These are phyloP conservation scores for Cryptus viduatorius DNA, from an alignment of 2,888 invertebrate species.

Conservation along the genomic window DNA sequence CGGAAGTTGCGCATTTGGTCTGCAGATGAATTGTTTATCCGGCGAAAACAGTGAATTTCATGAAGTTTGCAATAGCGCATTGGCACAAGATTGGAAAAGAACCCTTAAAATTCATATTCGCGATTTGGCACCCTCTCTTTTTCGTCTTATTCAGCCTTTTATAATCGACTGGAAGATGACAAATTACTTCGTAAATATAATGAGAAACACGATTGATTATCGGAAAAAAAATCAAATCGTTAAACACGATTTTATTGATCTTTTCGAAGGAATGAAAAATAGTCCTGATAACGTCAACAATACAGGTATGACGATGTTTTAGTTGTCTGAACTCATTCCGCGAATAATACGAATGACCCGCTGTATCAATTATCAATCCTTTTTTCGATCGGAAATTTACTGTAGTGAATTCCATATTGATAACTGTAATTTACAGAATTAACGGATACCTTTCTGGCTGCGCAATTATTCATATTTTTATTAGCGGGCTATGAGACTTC, in stretches of 20 bases:
- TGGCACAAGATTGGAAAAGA: conserved; percentile 22
- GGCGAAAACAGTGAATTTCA: not conserved
- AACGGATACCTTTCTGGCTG: conserved; percentile 72
- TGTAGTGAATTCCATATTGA: not conserved
- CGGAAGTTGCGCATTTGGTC: not conserved
- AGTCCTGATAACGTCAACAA: conserved; percentile 71
- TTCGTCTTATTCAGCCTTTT: conserved; percentile 48
- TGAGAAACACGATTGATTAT: conserved; percentile 85
- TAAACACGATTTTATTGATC: conserved; percentile 87
- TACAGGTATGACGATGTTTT: conserved; percentile 2
- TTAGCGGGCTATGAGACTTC: conserved; percentile 78
- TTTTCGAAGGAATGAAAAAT: conserved; percentile 86
- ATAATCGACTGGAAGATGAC: conserved; percentile 71
- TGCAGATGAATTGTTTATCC: not conserved
- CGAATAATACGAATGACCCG: not conserved
- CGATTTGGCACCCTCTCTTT: conserved; percentile 63
- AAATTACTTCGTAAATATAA: conserved; percentile 85
- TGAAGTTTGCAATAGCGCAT: too few relatives aligned
- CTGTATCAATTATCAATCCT: too few relatives aligned
- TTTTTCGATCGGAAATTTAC: too few relatives aligned
- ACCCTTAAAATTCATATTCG: conserved; percentile 68
- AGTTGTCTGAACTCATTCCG: not conserved
- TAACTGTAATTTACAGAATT: conserved; percentile 62
- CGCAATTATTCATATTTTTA: conserved; percentile 78
- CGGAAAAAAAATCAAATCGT: conserved; percentile 85